Evolutionary conservation across 2,797 vertebrate genomes (phyloP).

Genomic region (Propithecus deckenii): DNA sequence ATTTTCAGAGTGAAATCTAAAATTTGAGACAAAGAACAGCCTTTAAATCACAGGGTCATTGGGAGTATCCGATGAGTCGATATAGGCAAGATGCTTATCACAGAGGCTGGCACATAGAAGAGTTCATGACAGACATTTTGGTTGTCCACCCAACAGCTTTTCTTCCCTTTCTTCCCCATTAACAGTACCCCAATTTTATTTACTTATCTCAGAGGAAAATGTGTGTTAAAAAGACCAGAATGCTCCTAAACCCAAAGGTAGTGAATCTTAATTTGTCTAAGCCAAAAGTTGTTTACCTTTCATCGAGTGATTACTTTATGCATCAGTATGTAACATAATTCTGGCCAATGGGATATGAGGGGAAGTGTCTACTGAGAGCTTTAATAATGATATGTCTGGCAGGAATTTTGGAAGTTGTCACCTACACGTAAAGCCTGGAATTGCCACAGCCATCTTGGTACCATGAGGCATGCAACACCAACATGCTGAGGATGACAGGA

Average conservation of each 20-base stretch:
- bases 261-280: neutral
- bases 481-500: neutral
- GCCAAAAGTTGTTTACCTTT: neutral
- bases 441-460: neutral
- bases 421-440: neutral
- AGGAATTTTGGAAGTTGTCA: neutral
- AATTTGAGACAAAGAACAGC: neutral
- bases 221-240: neutral
- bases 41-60: neutral
- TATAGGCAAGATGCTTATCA: neutral
- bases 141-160: neutral
- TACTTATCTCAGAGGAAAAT: neutral
- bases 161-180: neutral
- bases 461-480: neutral
- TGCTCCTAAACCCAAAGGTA: neutral
- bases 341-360: neutral
- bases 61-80: neutral
- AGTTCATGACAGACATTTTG: neutral
- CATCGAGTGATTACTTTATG: neutral
- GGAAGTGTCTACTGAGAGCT: neutral
- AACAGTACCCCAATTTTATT: neutral
- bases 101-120: neutral
- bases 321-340: neutral
- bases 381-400: neutral
- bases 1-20: neutral